A percentile compares a stretch with the other conserved stretches of the same genome.
phyloP scores from a whole-genome alignment of 2,888 invertebrate genomes.

The Parnassius apollo region DNA sequence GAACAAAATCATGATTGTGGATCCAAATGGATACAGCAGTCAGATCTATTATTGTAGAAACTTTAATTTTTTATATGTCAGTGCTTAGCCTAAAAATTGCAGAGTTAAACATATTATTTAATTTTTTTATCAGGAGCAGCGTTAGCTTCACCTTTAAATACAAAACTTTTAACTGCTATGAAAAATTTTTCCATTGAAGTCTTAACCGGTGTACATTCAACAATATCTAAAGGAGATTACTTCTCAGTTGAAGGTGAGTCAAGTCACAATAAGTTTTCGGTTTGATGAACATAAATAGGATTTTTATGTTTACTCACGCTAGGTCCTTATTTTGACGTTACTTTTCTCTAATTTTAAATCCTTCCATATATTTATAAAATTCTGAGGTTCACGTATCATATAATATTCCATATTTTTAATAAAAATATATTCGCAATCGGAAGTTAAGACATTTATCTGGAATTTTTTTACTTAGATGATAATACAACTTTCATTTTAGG shows the following conservation, averaged over 20 bases:
- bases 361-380: neutral
- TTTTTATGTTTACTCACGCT: neutral
- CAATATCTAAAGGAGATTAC: conserved; percentile 29
- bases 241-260: conserved; percentile 25
- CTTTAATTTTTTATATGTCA: too few relatives aligned
- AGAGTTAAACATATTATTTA: neutral
- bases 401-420: neutral
- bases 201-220: conserved; percentile 26
- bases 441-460: neutral
- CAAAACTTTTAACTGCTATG: conserved; percentile 12
- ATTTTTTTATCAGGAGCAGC: conserved; percentile 15
- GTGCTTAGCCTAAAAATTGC: too few relatives aligned
- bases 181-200: conserved; percentile 14
- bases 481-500: conserved; percentile 24
- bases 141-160: conserved; percentile 23
- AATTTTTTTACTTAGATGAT: neutral
- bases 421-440: neutral
- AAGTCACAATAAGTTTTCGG: neutral
- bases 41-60: too few relatives aligned
- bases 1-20: too few relatives aligned
- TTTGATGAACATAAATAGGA: neutral
- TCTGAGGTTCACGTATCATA: neutral
- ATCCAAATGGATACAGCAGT: too few relatives aligned
- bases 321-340: neutral
- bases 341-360: neutral